A percentile compares a stretch with the other conserved stretches of the same genome.
Evolutionary conservation across 2,888 invertebrate genomes (phyloP).

Genomic region (Invenusta paracnida): DNA sequence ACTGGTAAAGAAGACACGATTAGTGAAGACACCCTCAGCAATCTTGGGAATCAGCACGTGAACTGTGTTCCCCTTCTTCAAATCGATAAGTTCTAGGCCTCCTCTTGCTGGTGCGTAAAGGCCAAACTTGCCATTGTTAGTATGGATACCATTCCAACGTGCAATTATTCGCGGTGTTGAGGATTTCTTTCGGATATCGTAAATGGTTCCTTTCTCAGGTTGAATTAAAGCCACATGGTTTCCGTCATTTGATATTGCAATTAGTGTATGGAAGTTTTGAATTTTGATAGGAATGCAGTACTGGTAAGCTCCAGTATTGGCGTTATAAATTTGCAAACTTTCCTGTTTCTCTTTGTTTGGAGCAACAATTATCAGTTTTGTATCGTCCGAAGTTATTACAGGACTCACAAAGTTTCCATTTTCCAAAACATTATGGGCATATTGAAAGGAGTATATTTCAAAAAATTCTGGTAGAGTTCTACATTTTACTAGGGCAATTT

Average conservation of each 20-base stretch:
- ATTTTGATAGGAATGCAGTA: neutral
- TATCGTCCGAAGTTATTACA: slow-evolving; percentile 71
- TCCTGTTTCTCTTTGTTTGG: slow-evolving; percentile 40
- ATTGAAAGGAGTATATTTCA: neutral
- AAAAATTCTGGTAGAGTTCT: neutral
- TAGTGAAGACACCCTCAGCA: slow-evolving; percentile 92
- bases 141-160: slow-evolving; percentile 75
- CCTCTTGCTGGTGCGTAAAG: slow-evolving; percentile 84
- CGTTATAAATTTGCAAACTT: slow-evolving; percentile 49
- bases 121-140: slow-evolving; percentile 69
- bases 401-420: neutral
- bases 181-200: slow-evolving; percentile 76
- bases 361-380: slow-evolving; percentile 67
- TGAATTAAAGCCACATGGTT: slow-evolving; percentile 77
- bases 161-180: slow-evolving; percentile 79
- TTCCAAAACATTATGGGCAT: neutral
- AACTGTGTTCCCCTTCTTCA: slow-evolving; percentile 80
- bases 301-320: neutral
- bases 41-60: slow-evolving; percentile 80
- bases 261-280: slow-evolving; percentile 46
- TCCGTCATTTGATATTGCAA: slow-evolving; percentile 59
- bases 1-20: slow-evolving; percentile 86
- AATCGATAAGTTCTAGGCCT: slow-evolving; percentile 80
- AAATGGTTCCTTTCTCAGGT: slow-evolving; percentile 71
- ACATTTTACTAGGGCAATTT: neutral